phyloP scores from a whole-genome alignment of 2,888 invertebrate genomes.

The Trisateles emortualis region DNA sequence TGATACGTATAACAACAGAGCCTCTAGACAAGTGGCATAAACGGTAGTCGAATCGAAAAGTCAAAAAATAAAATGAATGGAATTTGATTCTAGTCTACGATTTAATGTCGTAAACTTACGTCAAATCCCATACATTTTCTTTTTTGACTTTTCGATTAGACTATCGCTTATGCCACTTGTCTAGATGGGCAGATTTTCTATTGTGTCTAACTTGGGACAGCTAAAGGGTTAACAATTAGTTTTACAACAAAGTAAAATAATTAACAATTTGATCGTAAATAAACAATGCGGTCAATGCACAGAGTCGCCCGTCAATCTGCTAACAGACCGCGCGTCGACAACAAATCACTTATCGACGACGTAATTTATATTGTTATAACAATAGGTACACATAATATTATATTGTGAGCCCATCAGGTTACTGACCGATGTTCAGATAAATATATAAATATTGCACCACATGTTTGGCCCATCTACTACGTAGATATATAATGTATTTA shows the following conservation, averaged over 20 bases:
- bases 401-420: conserved; percentile 39
- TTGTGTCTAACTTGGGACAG: no score
- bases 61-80: no score
- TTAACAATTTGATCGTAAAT: neutral
- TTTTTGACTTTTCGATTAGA: no score
- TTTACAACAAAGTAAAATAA: neutral
- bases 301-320: conserved; percentile 19
- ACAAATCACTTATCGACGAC: conserved; percentile 45
- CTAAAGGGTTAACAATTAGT: no score
- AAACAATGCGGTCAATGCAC: conserved; percentile 9
- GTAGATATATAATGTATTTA: conserved; percentile 14
- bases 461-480: conserved; percentile 50
- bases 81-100: no score
- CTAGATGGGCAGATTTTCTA: no score
- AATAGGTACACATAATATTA: conserved; percentile 1
- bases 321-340: conserved; percentile 40
- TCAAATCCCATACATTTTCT: no score
- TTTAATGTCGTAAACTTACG: no score
- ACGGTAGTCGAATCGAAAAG: no score
- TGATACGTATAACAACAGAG: no score
- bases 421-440: conserved; percentile 54
- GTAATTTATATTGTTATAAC: conserved; percentile 32
- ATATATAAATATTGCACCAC: conserved; percentile 50
- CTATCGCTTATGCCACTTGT: no score
- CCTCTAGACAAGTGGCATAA: no score